Evolutionary conservation across 1,140 invertebrate genomes (phyloP).

Genomic region (Rhopalosiphum maidis): DNA sequence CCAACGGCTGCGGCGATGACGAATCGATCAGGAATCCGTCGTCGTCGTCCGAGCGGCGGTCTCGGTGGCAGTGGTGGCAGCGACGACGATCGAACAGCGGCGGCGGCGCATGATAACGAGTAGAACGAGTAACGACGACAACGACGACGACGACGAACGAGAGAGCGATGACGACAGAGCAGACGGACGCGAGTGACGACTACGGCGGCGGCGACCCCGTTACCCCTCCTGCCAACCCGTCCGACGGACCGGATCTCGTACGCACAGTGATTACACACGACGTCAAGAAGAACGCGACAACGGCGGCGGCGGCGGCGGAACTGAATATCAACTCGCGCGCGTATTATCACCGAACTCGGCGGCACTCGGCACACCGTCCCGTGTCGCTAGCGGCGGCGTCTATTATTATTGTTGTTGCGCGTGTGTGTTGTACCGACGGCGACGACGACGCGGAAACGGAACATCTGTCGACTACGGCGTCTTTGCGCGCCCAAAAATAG

Average conservation of each 20-base stretch:
- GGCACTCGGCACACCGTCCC: not conserved
- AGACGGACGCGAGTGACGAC: constrained; percentile 13
- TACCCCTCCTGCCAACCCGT: not conserved
- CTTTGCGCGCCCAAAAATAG: constrained; percentile 52
- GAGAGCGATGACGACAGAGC: constrained; percentile 16
- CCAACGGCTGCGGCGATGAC: constrained; percentile 23
- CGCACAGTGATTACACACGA: not conserved
- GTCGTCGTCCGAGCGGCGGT: not conserved
- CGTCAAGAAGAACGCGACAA: not conserved
- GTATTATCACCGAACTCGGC: constrained; percentile 5
- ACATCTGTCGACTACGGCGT: constrained; percentile 48
- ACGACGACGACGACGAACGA: not conserved
- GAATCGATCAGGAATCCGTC: constrained; percentile 45
- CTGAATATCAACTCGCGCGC: not conserved
- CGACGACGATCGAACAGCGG: not conserved
- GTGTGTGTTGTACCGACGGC: not conserved
- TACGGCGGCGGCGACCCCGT: not conserved
- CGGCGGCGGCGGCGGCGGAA: not conserved
- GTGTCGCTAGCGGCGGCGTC: not conserved
- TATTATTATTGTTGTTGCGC: not conserved
- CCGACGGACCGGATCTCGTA: constrained; percentile 14
- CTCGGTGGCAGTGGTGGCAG: not conserved
- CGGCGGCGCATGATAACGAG: constrained; percentile 20
- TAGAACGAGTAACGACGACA: not conserved
- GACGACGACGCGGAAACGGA: constrained; percentile 45